phyloP scores from a whole-genome alignment of 2,888 invertebrate genomes.

The Ichneumoninae sp. region DNA sequence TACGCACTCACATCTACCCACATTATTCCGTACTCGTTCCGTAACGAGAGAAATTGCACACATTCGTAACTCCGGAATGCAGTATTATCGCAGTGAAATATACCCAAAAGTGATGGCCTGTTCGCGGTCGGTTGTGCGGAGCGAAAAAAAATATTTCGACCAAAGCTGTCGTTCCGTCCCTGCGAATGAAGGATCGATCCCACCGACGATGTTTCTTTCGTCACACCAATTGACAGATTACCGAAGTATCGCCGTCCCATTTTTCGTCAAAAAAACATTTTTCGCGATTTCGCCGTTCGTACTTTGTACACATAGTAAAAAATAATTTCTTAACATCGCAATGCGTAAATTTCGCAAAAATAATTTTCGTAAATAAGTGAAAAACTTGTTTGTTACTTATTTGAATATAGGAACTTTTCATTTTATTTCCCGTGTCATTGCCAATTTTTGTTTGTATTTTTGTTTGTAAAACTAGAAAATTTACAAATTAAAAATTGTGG shows the following conservation, averaged over 20 bases:
- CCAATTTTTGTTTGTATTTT: too few relatives aligned
- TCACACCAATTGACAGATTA: slow-evolving; percentile 11
- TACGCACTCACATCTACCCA: neutral
- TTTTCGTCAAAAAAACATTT: neutral
- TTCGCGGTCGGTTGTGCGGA: slow-evolving; percentile 12
- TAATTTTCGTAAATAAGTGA: too few relatives aligned
- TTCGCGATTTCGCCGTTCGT: too few relatives aligned
- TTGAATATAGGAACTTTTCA: too few relatives aligned
- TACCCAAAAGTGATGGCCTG: slow-evolving; percentile 16
- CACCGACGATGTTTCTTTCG: slow-evolving; percentile 9
- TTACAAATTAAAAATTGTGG: too few relatives aligned
- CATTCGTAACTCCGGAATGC: slow-evolving; percentile 27
- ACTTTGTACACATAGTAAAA: too few relatives aligned
- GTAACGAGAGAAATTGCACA: slow-evolving; percentile 19
- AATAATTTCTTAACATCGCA: too few relatives aligned
- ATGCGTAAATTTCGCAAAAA: too few relatives aligned
- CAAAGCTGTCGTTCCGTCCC: slow-evolving; percentile 15
- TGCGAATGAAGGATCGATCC: slow-evolving; percentile 40
- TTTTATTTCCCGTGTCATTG: too few relatives aligned
- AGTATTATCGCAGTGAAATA: slow-evolving; percentile 49
- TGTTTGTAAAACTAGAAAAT: too few relatives aligned
- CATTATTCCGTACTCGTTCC: slow-evolving; percentile 6
- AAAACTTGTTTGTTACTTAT: too few relatives aligned
- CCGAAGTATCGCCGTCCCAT: neutral
- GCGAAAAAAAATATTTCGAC: slow-evolving; percentile 9